Base-by-base conservation (phyloP, 2,888 invertebrate species). In the Torymus tubicola region DNA sequence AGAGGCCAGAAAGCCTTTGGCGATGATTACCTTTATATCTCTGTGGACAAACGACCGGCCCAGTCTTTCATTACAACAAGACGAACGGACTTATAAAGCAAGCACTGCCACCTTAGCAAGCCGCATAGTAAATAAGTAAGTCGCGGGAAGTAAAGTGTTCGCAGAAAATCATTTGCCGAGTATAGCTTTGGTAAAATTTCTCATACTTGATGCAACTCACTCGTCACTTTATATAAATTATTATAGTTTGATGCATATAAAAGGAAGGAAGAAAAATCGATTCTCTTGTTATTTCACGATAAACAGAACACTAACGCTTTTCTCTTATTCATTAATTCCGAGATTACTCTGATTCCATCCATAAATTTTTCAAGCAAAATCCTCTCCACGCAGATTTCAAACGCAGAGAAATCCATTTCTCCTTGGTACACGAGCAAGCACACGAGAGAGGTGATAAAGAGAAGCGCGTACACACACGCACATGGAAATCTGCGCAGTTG, bases 81-180 rank as follows among this genome's bases (percentile, higher is more conserved):
- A 55, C n/a, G 61, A 42, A 14, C 5, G 10, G 4, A 21, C 55
- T 2, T 52, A 42, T 12, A 21, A n/a, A 4, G 42, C 55, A 18
- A n/a, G n/a, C n/a, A 18, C 21, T 14, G 2, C 14, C 21, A 13
- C n/a, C 50, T 42, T 2, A 2, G 16, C 50, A 52, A n/a, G 58
- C 16, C 10, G 24, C 3, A 14, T 12, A 31, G 63, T 21, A 50
- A 69, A 73, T 55, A 64, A 73, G 42, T 31, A 64, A 64, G 42
- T 11, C 31, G 64, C 31, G 18, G 60, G 42, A 42, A 61, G 18
- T 3, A 14, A 12, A 57, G 67, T 24, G 61, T 63, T 72, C 61
- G 58, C 13, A 67, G 75, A 71, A 80, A 75, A 67, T 52, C 67
- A 42, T 64, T 74, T 53, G 13, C 21, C 2, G n/a, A 14, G 14